Evolutionary conservation across 2,113 vertebrate species (phyloP).

Genomic region (Prochilodus magdalenae): DNA sequence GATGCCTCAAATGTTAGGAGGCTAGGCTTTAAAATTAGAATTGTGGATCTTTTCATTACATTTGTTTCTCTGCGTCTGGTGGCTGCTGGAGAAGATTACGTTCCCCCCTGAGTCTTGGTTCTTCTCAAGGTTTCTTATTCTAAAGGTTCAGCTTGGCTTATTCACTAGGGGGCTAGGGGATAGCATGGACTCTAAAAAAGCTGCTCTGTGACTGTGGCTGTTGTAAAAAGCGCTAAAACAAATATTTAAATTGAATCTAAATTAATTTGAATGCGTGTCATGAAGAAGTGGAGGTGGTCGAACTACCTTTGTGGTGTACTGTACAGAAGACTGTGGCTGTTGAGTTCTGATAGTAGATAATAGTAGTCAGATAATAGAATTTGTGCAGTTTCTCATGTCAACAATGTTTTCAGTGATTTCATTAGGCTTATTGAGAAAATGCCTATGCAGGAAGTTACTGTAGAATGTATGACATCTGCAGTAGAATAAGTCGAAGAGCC

Average conservation of each 20-base stretch:
- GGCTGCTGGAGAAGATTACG: too few species aligned
- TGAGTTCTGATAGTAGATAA: neutral
- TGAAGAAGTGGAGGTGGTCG: too few species aligned
- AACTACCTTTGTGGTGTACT: too few species aligned
- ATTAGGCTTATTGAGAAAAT: neutral
- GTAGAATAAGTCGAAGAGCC: slow-evolving; percentile 5
- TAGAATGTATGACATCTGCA: slow-evolving; percentile 22
- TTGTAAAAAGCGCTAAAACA: too few species aligned
- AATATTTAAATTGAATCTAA: too few species aligned
- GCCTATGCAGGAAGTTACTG: neutral
- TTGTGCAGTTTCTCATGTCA: slow-evolving; percentile 20
- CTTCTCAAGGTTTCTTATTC: too few species aligned
- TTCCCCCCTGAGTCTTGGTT: too few species aligned
- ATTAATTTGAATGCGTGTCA: too few species aligned
- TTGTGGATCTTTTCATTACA: neutral
- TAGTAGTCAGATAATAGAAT: slow-evolving; percentile 4
- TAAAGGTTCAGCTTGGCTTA: too few species aligned
- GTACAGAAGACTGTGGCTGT: neutral
- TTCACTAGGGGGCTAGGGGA: too few species aligned
- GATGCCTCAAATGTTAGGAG: neutral
- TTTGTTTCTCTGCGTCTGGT: neutral
- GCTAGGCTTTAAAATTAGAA: neutral
- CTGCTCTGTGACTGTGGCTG: too few species aligned
- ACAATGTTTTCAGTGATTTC: slow-evolving; percentile 18
- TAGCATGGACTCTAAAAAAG: too few species aligned